Base-by-base conservation (phyloP, 1,140 invertebrate genomes). In the Eupristina koningsbergeri region DNA sequence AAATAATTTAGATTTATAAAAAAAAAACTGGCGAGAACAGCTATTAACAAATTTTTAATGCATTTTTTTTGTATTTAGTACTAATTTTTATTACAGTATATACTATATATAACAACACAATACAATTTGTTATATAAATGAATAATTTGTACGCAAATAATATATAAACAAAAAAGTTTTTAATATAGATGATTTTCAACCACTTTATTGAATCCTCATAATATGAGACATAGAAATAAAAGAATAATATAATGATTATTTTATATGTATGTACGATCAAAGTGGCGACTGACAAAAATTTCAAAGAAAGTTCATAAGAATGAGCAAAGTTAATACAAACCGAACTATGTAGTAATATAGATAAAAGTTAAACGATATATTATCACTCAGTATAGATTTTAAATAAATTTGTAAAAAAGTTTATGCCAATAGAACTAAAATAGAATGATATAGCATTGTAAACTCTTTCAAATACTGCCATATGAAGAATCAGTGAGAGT, bases 391-490 rank as follows among this genome's bases (percentile, higher is more conserved):
- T 26, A 29, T 71, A 78, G 45, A 41, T 53, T 75, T 34, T 53
- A 64, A 53, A 67, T 76, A 39, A 58, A 76, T 64, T 67, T 82
- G 73, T 82, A 83, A 83, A 75, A 77, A 53, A 63, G 34, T 71
- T 73, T 41, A 58, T 78, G 15, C 31, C 29, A 64, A 36, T 9
- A 34, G 74, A 63, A 45, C 31, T 39, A 47, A 75, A 29, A 45
- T 26, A 63, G 75, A 75, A 77, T 41, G 31, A 83, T 29, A 39
- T 78, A 39, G 19, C 22, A 64, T 80, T 58, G 64, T 45, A 64
- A 36, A 34, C 69, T 64, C 76, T 63, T 84, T 80, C n/a, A 31
- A 80, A 77, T 79, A 84, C 83, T 84, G 83, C 83, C 83, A 84
- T 84, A 83, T 71, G 53, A 69, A 17, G 64, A 71, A 83, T 61